Conservation (phyloP, 2,797 vertebrate genomes). For the Gastrophryne carolinensis region DNA sequence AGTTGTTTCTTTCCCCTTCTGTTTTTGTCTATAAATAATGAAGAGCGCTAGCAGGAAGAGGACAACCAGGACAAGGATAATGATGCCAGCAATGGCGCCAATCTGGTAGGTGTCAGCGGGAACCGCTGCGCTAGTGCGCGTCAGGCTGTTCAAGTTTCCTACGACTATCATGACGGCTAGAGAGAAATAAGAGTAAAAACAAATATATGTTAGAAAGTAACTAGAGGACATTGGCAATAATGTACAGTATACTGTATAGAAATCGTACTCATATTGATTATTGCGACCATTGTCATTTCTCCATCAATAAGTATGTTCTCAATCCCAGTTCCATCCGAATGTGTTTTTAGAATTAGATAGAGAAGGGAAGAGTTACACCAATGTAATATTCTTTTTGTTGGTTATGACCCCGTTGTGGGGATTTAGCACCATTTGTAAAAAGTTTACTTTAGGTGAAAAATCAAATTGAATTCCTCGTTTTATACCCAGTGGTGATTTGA, state of each 20-base stretch:
- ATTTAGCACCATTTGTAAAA: too few relatives aligned
- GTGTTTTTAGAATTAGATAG: too few relatives aligned
- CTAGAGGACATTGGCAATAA: too few relatives aligned
- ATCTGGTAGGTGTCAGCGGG: conserved; percentile 91
- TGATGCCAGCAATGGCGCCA: conserved; percentile 87
- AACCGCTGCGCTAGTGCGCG: conserved; percentile 85
- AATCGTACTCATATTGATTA: not conserved
- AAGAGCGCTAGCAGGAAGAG: conserved; percentile 88
- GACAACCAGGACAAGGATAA: conserved; percentile 85
- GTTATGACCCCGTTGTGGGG: too few relatives aligned
- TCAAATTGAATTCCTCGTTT: too few relatives aligned
- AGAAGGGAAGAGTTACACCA: too few relatives aligned
- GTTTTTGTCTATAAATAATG: conserved; percentile 88
- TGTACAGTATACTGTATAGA: not conserved
- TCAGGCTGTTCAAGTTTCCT: conserved; percentile 84
- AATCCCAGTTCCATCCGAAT: too few relatives aligned
- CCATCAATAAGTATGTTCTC: not conserved
- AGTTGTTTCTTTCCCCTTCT: conserved; percentile 86
- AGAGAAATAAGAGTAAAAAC: conserved; percentile 31
- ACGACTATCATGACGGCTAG: conserved; percentile 84
- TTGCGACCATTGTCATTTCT: not conserved
- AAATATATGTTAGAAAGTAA: too few relatives aligned
- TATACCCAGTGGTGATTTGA: too few relatives aligned
- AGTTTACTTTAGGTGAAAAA: too few relatives aligned
- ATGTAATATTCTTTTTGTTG: too few relatives aligned